Evolutionary conservation across 2,113 vertebrate genomes (phyloP).

Genomic region (Tichodroma muraria): DNA sequence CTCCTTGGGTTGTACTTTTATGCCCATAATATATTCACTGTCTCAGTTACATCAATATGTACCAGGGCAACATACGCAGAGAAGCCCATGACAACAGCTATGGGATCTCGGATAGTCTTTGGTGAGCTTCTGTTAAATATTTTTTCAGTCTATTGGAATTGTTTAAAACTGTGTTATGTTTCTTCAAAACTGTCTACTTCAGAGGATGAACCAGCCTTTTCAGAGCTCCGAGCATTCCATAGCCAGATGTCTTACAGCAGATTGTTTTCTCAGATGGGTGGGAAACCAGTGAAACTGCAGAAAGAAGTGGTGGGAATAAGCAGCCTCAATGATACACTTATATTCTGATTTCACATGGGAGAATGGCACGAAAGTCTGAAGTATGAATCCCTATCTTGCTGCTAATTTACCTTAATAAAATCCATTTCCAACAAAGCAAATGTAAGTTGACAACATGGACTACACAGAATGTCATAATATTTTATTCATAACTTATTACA

Average conservation of each 20-base stretch:
- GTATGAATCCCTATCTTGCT: constrained; percentile 38
- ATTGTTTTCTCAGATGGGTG: constrained; percentile 85
- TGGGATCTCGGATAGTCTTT: background rate
- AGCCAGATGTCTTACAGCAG: constrained; percentile 69
- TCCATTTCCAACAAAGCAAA: constrained; percentile 48
- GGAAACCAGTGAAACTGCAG: constrained; percentile 48
- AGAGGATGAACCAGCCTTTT: constrained; percentile 15
- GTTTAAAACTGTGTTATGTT: background rate
- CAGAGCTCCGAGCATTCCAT: constrained; percentile 49
- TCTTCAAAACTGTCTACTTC: constrained; percentile 21
- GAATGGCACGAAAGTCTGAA: constrained; percentile 65
- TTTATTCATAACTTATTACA: constrained; percentile 54
- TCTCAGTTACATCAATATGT: background rate
- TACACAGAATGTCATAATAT: constrained; percentile 15
- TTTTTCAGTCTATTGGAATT: background rate
- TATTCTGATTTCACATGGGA: constrained; percentile 61
- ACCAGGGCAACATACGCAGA: background rate
- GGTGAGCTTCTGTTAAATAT: background rate
- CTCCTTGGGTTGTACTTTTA: background rate
- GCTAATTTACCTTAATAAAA: constrained; percentile 68
- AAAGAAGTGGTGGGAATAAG: constrained; percentile 65
- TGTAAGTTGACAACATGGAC: constrained; percentile 31
- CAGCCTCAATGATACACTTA: constrained; percentile 50
- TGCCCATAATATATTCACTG: background rate
- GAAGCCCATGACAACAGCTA: background rate